A percentile compares a stretch with the other conserved stretches of the same genome.
phyloP scores from a whole-genome alignment of 2,888 invertebrate genomes.

The Lasioglossum leucozonium region DNA sequence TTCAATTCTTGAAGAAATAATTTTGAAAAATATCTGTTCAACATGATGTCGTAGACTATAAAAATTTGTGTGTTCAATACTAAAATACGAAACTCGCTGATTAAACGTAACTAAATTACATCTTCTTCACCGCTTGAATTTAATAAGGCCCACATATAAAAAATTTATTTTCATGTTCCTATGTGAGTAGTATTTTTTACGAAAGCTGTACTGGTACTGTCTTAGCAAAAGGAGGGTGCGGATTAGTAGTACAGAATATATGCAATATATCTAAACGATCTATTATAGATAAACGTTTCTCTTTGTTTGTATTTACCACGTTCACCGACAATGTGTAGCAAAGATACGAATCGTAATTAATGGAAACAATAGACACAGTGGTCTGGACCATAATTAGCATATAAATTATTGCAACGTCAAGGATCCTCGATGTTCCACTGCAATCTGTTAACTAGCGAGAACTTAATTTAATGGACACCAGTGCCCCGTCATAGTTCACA shows the following conservation, averaged over 20 bases:
- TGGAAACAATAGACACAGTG: conserved; percentile 22
- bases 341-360: conserved; percentile 39
- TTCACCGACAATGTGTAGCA: background rate
- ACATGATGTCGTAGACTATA: too few relatives aligned
- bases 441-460: conserved; percentile 50
- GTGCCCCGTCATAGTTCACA: conserved; percentile 40
- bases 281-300: background rate
- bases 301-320: background rate
- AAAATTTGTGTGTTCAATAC: too few relatives aligned
- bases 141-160: too few relatives aligned
- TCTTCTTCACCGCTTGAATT: too few relatives aligned
- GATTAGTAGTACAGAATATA: background rate
- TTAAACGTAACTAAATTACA: too few relatives aligned
- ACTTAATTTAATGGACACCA: conserved; percentile 56
- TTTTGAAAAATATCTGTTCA: background rate
- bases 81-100: too few relatives aligned
- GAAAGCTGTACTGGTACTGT: background rate
- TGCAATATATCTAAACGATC: background rate
- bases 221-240: background rate
- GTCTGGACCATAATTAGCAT: conserved; percentile 29
- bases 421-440: conserved; percentile 31
- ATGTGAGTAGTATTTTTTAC: background rate
- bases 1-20: background rate
- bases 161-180: too few relatives aligned
- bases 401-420: conserved; percentile 34